These are phyloP conservation scores for Centroberyx gerrardi DNA, from an alignment of 2,797 vertebrate genomes.

Conservation along the genomic window DNA sequence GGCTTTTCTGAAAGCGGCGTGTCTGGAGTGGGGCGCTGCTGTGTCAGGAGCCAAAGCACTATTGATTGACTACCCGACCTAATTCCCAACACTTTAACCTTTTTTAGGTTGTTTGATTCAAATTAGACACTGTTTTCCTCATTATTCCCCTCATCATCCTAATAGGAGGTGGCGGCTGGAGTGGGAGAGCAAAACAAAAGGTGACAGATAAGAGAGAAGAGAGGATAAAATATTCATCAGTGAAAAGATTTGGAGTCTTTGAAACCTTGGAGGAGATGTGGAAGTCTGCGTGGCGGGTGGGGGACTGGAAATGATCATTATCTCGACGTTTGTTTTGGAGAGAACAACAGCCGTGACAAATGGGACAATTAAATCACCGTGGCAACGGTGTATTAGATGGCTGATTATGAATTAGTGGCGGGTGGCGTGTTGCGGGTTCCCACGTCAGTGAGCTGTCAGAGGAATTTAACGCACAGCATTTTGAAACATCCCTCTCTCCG, in stretches of 20 bases:
- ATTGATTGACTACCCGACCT: conserved; percentile 60
- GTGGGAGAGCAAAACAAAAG: conserved; percentile 35
- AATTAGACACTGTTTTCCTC: conserved; percentile 46
- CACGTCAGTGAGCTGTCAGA: conserved; percentile 78
- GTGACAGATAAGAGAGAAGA: conserved; percentile 50
- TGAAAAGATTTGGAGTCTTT: conserved; percentile 45
- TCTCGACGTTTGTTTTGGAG: conserved; percentile 82
- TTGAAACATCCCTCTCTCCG: conserved; percentile 41
- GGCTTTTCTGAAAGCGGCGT: conserved; percentile 66
- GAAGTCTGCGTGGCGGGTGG: conserved; percentile 63
- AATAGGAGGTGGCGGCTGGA: conserved; percentile 23
- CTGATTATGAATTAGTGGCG: conserved; percentile 87
- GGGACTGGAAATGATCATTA: conserved; percentile 78
- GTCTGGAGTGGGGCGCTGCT: conserved; percentile 53
- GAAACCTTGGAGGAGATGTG: conserved; percentile 63
- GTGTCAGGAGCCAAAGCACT: conserved; percentile 54
- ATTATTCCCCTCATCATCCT: conserved; percentile 50
- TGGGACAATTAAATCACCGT: conserved; percentile 86
- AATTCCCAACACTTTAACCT: conserved; percentile 15
- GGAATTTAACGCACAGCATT: conserved; percentile 67
- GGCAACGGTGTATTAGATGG: conserved; percentile 82
- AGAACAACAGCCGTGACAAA: conserved; percentile 85
- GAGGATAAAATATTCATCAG: conserved; percentile 62
- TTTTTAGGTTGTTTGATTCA: conserved; percentile 40
- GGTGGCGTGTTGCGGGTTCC: conserved; percentile 71